phyloP scores from a whole-genome alignment of 2,797 vertebrate genomes.

The Tokudaia muenninki region DNA sequence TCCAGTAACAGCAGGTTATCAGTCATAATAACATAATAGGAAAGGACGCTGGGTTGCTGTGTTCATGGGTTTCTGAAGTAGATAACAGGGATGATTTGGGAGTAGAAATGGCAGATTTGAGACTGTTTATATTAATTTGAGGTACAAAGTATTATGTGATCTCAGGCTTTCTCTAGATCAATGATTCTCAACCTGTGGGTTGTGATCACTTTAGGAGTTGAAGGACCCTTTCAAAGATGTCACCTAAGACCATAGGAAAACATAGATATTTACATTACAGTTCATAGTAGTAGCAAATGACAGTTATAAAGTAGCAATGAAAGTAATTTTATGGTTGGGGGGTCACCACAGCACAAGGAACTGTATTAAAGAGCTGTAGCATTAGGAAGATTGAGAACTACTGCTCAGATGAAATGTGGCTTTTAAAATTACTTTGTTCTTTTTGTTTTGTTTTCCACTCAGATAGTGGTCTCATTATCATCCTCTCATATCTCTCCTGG shows the following conservation, averaged over 20 bases:
- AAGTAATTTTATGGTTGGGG: background rate
- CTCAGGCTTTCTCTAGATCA: background rate
- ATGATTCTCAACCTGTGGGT: background rate
- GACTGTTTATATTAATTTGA: background rate
- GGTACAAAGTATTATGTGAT: background rate
- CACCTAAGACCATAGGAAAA: background rate
- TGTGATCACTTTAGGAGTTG: background rate
- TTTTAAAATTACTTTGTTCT: background rate
- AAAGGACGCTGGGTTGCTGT: background rate
- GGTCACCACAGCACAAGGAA: too few relatives aligned
- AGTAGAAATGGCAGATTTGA: background rate
- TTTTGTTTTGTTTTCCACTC: background rate
- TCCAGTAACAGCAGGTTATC: background rate
- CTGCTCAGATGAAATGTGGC: background rate
- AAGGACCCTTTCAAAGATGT: background rate
- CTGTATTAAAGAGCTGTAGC: background rate
- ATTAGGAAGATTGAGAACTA: background rate
- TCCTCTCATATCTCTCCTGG: background rate
- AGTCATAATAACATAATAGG: background rate
- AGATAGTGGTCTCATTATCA: background rate
- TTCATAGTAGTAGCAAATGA: background rate
- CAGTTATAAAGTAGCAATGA: background rate
- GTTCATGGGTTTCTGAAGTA: background rate
- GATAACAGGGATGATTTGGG: background rate
- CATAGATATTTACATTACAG: background rate